Evolutionary conservation across 2,113 vertebrate genomes (phyloP).

Genomic region (Cepphus grylle): DNA sequence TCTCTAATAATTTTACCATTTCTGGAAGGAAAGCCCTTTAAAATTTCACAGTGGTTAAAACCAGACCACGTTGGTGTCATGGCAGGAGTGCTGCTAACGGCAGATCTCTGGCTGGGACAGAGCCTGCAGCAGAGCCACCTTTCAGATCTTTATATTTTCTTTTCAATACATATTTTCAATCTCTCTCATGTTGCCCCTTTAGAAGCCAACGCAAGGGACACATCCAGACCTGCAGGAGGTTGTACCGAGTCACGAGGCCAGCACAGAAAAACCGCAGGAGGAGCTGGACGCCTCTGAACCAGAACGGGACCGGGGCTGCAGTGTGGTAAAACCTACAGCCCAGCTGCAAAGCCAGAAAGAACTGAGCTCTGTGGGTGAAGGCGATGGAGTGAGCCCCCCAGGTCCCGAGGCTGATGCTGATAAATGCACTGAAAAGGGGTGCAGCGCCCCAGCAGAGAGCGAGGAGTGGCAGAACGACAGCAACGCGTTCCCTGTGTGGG

Average conservation of each 20-base stretch:
- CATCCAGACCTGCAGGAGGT: accelerated
- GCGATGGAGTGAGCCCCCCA: accelerated
- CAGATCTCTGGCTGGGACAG: no score
- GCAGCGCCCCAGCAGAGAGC: neutral
- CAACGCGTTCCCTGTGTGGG: conserved; percentile 39
- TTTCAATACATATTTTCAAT: accelerated
- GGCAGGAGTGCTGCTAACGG: accelerated
- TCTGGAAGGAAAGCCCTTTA: neutral
- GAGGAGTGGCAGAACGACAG: neutral
- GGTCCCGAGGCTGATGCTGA: neutral
- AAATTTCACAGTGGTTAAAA: accelerated
- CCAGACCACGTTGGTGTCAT: accelerated
- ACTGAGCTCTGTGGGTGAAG: accelerated
- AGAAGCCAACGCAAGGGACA: neutral
- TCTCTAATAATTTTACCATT: accelerated
- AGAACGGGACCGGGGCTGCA: neutral
- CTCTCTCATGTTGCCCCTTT: accelerated
- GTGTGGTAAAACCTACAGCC: neutral
- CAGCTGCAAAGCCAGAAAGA: neutral
- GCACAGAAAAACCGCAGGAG: neutral
- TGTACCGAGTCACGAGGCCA: accelerated
- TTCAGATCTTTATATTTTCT: neutral
- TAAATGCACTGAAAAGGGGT: accelerated
- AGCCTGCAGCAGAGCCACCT: neutral
- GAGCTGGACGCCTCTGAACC: neutral